phyloP scores from a whole-genome alignment of 2,797 vertebrate species.

The Erethizon dorsatum region DNA sequence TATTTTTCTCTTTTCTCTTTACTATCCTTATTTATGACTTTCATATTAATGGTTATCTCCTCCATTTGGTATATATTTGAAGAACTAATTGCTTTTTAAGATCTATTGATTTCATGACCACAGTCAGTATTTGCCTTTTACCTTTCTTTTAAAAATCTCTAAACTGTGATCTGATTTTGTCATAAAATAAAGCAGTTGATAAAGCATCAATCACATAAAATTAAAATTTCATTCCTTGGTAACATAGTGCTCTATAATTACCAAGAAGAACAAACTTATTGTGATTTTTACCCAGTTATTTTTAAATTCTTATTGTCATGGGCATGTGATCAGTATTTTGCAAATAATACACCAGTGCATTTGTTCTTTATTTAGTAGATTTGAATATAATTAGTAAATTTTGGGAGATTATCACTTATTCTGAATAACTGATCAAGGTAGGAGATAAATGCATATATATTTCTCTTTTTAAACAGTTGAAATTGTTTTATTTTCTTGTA shows the following conservation, averaged over 20 bases:
- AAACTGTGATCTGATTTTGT: conserved; percentile 16
- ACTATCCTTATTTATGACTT: conserved; percentile 84
- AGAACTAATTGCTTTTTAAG: conserved; percentile 80
- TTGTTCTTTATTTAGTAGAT: background rate
- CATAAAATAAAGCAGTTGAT: conserved; percentile 55
- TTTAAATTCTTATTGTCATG: background rate
- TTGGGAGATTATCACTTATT: background rate
- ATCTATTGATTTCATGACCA: conserved; percentile 73
- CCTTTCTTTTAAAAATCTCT: conserved; percentile 56
- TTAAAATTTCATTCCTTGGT: background rate
- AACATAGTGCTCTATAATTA: conserved; percentile 22
- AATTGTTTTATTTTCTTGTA: background rate
- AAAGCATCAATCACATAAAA: conserved; percentile 27
- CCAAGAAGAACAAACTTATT: background rate
- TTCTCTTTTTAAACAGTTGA: background rate
- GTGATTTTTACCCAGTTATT: background rate
- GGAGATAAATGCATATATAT: background rate
- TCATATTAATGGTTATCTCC: conserved; percentile 71
- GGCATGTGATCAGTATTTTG: background rate
- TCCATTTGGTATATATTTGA: conserved; percentile 78
- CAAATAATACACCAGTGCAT: background rate
- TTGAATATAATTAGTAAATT: background rate
- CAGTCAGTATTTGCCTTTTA: background rate
- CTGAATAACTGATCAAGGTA: background rate
- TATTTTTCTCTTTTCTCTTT: conserved; percentile 85